Conservation (phyloP, 2,113 vertebrate species). For the Rhagologus leucostigma region DNA sequence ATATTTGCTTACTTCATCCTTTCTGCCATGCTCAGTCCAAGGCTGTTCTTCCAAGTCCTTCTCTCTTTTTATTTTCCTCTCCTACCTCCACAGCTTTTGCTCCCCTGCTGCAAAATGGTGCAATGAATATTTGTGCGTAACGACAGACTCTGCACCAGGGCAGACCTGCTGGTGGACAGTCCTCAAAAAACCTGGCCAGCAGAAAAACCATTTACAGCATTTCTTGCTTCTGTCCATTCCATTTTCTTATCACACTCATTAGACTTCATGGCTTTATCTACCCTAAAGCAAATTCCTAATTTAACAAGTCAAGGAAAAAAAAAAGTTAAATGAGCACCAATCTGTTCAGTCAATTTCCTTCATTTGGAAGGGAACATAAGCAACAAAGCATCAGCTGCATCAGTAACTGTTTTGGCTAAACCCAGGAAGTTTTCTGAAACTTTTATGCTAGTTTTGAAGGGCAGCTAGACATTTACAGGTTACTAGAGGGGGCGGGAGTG, state of each 20-base stretch:
- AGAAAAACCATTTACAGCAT: not conserved
- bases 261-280: not conserved
- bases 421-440: not conserved
- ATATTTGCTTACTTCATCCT: not conserved
- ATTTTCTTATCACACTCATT: not conserved
- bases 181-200: not conserved
- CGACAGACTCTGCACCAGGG: not conserved
- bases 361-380: not conserved
- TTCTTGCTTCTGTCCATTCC: not conserved
- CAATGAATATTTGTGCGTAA: not conserved
- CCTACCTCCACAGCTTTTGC: not conserved
- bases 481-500: rapidly evolving
- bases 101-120: not conserved
- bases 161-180: not conserved
- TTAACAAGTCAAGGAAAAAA: not conserved
- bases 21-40: not conserved
- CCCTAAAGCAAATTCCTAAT: not conserved
- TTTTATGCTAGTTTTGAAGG: not conserved
- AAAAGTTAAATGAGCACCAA: not conserved
- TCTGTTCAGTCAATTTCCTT: not conserved
- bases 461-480: not conserved
- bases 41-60: not conserved
- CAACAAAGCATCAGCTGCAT: not conserved
- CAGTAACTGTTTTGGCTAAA: not conserved
- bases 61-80: not conserved